Conservation (phyloP, 1,140 invertebrate species). For the Pseudobourletiella spinata region DNA sequence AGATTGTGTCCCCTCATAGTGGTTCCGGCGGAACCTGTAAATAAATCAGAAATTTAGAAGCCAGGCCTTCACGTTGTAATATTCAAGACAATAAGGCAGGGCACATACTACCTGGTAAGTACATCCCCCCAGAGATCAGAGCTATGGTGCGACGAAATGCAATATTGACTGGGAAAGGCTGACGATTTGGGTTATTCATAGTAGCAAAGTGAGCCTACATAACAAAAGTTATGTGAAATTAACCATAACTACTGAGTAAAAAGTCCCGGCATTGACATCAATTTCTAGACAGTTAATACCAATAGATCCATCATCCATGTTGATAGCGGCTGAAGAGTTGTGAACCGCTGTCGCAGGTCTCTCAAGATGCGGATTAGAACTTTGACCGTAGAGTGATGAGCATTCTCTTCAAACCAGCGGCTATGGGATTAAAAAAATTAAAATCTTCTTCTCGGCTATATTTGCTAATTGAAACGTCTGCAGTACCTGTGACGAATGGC, state of each 20-base stretch:
- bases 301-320: slow-evolving; percentile 96
- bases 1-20: slow-evolving; percentile 84
- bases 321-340: slow-evolving; percentile 79
- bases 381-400: slow-evolving; percentile 94
- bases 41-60: no score
- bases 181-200: slow-evolving; percentile 88
- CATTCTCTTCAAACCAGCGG: slow-evolving; percentile 98
- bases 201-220: slow-evolving; percentile 83
- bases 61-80: no score
- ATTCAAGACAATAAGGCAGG: no score
- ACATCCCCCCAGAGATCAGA: slow-evolving; percentile 83
- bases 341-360: slow-evolving; percentile 79
- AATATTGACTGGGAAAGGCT: slow-evolving; percentile 82
- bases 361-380: slow-evolving; percentile 84
- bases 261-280: no score
- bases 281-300: slow-evolving; percentile 41
- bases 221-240: no score
- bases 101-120: slow-evolving; percentile 44
- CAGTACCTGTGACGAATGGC: slow-evolving; percentile 73
- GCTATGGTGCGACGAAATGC: slow-evolving; percentile 83
- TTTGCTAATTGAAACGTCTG: background rate
- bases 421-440: slow-evolving; percentile 46
- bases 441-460: background rate
- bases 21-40: slow-evolving; percentile 63
- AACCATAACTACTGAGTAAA: no score